Evolutionary conservation across 2,113 vertebrate species (phyloP).

Genomic region (Recurvirostra avosetta): DNA sequence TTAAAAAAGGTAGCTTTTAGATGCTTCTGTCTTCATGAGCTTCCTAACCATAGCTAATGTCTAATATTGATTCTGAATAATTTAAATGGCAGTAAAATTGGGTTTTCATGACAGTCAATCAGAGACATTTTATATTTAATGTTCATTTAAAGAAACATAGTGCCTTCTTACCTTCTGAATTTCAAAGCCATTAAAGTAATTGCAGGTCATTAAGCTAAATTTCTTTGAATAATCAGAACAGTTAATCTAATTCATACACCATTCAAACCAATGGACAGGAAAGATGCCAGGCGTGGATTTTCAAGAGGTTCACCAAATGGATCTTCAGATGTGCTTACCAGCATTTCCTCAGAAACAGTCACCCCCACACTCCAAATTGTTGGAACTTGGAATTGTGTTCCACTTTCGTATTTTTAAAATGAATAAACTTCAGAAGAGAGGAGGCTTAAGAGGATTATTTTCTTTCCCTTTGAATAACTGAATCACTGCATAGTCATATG

Average conservation of each 20-base stretch:
- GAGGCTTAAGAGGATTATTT: background rate
- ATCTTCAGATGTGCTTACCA: background rate
- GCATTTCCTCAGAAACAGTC: background rate
- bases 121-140: slow-evolving; percentile 78
- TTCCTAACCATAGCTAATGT: slow-evolving; percentile 61
- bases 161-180: slow-evolving; percentile 75
- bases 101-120: slow-evolving; percentile 75
- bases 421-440: background rate
- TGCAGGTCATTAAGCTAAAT: slow-evolving; percentile 74
- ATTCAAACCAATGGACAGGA: slow-evolving; percentile 36
- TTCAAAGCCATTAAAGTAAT: slow-evolving; percentile 76
- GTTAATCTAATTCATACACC: slow-evolving; percentile 67
- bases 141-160: slow-evolving; percentile 71
- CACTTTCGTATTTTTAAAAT: background rate
- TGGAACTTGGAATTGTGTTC: background rate
- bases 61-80: slow-evolving; percentile 80
- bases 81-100: slow-evolving; percentile 79
- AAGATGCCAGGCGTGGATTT: slow-evolving; percentile 3
- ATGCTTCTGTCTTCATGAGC: slow-evolving; percentile 22
- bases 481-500: background rate
- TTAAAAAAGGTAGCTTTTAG: background rate
- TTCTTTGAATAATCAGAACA: slow-evolving; percentile 68
- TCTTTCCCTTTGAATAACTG: background rate
- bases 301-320: background rate
- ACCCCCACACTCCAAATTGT: background rate